Conservation (phyloP, 1,140 invertebrate species). For the Condylostylus longicornis region DNA sequence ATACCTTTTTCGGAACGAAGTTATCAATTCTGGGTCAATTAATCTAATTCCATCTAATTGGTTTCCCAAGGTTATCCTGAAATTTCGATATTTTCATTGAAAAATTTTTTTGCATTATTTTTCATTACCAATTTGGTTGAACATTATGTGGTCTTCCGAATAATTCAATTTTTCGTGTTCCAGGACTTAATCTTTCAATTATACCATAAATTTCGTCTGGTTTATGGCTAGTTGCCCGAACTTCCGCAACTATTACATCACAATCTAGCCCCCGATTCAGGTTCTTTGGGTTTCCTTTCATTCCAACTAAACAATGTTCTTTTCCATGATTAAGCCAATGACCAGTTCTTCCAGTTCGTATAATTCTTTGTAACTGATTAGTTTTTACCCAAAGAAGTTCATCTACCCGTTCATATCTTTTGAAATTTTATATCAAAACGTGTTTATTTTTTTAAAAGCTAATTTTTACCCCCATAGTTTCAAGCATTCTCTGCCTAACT, state of each 20-base stretch:
- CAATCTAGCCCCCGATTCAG: slow-evolving; percentile 90
- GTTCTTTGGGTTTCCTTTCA: slow-evolving; percentile 85
- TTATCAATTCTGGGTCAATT: slow-evolving; percentile 81
- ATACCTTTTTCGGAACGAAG: slow-evolving; percentile 78
- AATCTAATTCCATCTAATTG: slow-evolving; percentile 89
- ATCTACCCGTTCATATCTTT: slow-evolving; percentile 76
- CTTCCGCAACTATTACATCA: slow-evolving; percentile 96
- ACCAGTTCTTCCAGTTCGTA: slow-evolving; percentile 87
- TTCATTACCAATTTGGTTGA: slow-evolving; percentile 97
- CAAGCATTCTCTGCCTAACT: slow-evolving; percentile 82
- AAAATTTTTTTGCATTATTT: too few species aligned
- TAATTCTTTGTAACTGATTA: slow-evolving; percentile 93
- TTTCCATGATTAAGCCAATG: slow-evolving; percentile 99
- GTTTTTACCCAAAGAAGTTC: slow-evolving; percentile 99
- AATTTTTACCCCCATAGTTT: slow-evolving; percentile 65
- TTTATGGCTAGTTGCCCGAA: slow-evolving; percentile 92
- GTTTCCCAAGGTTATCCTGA: slow-evolving; percentile 83
- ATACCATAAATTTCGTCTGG: slow-evolving; percentile 97
- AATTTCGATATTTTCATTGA: slow-evolving; percentile 3
- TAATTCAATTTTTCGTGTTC: slow-evolving; percentile 92
- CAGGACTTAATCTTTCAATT: slow-evolving; percentile 71
- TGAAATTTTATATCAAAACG: too few species aligned
- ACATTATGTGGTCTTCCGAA: slow-evolving; percentile 96
- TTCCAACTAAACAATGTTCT: slow-evolving; percentile 93
- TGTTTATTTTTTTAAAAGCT: not conserved